Base-by-base conservation (phyloP, 2,888 invertebrate species). In the Tridacna crocea region DNA sequence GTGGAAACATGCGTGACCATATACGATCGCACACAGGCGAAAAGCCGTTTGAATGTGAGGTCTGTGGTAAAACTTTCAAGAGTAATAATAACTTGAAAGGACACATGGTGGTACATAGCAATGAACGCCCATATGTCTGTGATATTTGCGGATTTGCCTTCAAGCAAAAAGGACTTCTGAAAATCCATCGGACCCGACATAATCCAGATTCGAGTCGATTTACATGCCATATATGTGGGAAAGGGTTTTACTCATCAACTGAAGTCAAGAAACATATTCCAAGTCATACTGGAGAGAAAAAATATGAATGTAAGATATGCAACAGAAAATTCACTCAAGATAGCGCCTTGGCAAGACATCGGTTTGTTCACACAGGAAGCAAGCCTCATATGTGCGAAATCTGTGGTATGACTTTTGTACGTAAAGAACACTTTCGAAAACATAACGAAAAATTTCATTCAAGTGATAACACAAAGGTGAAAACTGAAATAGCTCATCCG, bases 231-330 rank as follows among this genome's bases (percentile, higher is more conserved):
- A 74, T 72, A 1, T 89, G 89, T 68, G 83, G 79, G 10, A 83
- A 81, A 55, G 63, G 66, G 0, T 89, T 88, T 74, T 75, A 79
- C 27, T 83, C 87, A 2, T 78, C 82, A 17, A 79, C 83, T 11
- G 84, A 88, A 58, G 79, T 88, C 8, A 82, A 83, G 65, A 83
- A 82, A n/a, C 90, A 90, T 77, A 77, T 83, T 75, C 75, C 80
- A 0, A 80, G 75, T 0, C 90, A 90, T 72, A 87, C 87, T 12
- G 87, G 85, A 8, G 88, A 86, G 65, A 82, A 81, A 26, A 84
- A 86, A 0, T 83, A 84, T 68, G 72, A 78, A 26, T 89, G 89
- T 58, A 60, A 80, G 4, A 65, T 81, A 19, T 88, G 88, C 61
- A 65, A 70, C 0, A 85, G 78, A 60, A 79, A 65, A 12, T 88